Evolutionary conservation across 2,113 vertebrate genomes (phyloP).

Genomic region (Megaptera novaeangliae): DNA sequence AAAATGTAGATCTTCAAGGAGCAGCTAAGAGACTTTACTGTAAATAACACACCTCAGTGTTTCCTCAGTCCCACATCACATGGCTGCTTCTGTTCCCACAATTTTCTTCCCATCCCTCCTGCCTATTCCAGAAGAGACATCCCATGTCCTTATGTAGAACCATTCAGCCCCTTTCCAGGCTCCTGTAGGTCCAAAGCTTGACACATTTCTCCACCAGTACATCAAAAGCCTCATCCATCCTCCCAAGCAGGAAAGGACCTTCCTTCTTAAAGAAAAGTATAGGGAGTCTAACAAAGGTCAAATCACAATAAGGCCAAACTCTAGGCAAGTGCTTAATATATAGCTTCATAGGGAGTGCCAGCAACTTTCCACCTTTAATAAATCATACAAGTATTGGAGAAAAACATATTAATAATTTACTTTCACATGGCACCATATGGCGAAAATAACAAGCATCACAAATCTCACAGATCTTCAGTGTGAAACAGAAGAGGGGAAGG

Average conservation of each 20-base stretch:
- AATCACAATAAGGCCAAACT: neutral
- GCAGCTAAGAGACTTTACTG: neutral
- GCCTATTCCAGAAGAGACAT: neutral
- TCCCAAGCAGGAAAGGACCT: neutral
- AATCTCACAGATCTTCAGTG: neutral
- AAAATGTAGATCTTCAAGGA: neutral
- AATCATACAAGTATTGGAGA: neutral
- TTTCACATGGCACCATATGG: neutral
- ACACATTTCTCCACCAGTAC: neutral
- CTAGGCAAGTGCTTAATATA: neutral
- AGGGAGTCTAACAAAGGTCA: neutral
- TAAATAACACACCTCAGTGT: neutral
- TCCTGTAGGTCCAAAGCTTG: neutral
- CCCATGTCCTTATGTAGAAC: neutral
- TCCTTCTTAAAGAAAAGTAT: neutral
- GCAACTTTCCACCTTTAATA: neutral
- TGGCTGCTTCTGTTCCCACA: neutral
- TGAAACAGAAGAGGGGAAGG: neutral
- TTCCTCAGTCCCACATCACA: neutral
- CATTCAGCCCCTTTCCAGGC: neutral
- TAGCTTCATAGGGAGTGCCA: neutral
- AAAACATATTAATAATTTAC: neutral
- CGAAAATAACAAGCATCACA: neutral
- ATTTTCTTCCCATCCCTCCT: neutral
- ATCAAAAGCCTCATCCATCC: neutral